A percentile compares a stretch with the other conserved stretches of the same genome.
phyloP scores from a whole-genome alignment of 2,888 invertebrate species.

The Meiosimyza platycephala region DNA sequence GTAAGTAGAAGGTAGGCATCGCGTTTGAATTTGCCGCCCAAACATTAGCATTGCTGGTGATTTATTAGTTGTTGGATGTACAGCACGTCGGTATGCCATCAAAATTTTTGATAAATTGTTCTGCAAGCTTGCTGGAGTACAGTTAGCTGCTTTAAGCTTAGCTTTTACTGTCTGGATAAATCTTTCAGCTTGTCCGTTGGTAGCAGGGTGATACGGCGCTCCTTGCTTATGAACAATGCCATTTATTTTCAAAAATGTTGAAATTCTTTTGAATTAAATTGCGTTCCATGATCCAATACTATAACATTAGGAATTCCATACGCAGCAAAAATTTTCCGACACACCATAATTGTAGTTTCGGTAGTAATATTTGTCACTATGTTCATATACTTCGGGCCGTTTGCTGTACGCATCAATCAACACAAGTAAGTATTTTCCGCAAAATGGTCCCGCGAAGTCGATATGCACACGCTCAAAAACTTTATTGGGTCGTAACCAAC shows the following conservation, averaged over 20 bases:
- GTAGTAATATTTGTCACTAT: conserved; percentile 40
- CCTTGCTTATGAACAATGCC: background rate
- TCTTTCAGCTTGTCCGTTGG: conserved; percentile 32
- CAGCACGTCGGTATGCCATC: no score
- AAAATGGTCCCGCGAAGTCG: conserved; percentile 38
- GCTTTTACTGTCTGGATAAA: conserved; percentile 28
- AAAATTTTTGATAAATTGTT: no score
- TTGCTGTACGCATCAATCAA: conserved; percentile 58
- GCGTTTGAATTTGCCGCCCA: no score
- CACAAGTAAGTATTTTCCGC: conserved; percentile 49
- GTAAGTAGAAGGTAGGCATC: no score
- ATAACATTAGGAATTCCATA: background rate
- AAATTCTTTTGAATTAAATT: conserved; percentile 27
- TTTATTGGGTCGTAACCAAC: conserved; percentile 39
- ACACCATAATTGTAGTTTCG: conserved; percentile 23
- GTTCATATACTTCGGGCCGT: conserved; percentile 55
- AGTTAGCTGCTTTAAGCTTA: no score
- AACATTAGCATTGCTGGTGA: no score
- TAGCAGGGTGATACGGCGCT: background rate
- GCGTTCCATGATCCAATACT: conserved; percentile 18
- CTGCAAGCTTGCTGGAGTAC: no score
- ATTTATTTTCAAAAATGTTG: conserved; percentile 4
- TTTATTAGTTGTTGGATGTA: no score
- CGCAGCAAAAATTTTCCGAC: conserved; percentile 14
- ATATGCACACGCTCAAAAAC: conserved; percentile 42